Evolutionary conservation across 53 echinoderm and acorn worm genomes (phyloP).

Genomic region (Astropecten irregularis): DNA sequence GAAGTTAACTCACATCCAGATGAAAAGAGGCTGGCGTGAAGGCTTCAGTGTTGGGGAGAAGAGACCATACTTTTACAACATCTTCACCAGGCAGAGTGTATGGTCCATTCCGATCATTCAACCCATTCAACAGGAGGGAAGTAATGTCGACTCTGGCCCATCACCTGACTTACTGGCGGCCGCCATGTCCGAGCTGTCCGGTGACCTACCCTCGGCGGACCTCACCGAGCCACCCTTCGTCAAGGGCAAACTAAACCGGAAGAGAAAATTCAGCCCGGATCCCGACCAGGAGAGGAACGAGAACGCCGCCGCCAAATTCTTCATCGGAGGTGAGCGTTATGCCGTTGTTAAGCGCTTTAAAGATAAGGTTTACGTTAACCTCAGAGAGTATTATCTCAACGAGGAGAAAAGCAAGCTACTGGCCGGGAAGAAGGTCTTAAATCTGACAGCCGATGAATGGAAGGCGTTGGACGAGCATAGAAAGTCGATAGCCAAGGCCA

Average conservation of each 20-base stretch:
- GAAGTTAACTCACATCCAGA: not conserved
- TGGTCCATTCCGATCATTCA: not conserved
- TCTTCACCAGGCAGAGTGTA: not conserved
- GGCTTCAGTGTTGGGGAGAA: not conserved
- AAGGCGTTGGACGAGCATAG: not conserved
- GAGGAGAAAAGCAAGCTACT: slow-evolving; percentile 2
- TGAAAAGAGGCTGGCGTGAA: not conserved
- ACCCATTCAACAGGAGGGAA: not conserved
- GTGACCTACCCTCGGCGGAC: not conserved
- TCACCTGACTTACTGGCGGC: not conserved
- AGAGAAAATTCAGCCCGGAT: slow-evolving; percentile 18
- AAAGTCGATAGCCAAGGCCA: not conserved
- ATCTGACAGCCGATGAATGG: slow-evolving; percentile 24
- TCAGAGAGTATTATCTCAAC: too few species aligned
- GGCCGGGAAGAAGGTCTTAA: slow-evolving; percentile 48
- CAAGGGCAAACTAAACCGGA: not conserved
- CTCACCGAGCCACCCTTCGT: not conserved
- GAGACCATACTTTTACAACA: not conserved
- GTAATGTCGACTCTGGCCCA: not conserved
- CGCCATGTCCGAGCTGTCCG: not conserved
- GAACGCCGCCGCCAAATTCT: not conserved
- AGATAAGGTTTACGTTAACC: not conserved
- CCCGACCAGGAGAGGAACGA: slow-evolving; percentile 18
- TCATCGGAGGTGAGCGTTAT: slow-evolving; percentile 39
- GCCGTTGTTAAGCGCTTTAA: slow-evolving; percentile 34